phyloP scores from a whole-genome alignment of 2,797 vertebrate species.

The Anas georgica region DNA sequence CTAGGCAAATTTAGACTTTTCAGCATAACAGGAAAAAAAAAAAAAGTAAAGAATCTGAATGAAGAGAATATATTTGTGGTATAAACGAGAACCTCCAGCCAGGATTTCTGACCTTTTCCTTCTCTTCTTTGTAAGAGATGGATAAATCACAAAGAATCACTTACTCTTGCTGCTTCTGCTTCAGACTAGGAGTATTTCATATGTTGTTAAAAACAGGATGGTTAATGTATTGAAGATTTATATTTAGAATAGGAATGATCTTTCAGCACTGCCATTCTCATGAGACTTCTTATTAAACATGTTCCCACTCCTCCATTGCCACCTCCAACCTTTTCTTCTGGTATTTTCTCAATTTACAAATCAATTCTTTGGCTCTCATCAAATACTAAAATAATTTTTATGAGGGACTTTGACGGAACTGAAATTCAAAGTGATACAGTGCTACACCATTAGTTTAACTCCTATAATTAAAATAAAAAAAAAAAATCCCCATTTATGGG shows the following conservation, averaged over 20 bases:
- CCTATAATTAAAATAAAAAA: not conserved
- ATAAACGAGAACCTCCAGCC: not conserved
- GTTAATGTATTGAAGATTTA: conserved; percentile 30
- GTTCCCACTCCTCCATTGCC: conserved; percentile 51
- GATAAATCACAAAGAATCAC: not conserved
- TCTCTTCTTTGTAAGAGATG: not conserved
- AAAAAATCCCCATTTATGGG: not conserved
- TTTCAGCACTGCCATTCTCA: conserved; percentile 35
- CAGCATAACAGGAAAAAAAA: not conserved
- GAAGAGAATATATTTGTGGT: not conserved
- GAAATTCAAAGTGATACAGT: not conserved
- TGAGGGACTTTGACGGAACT: conserved; percentile 1
- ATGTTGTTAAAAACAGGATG: not conserved
- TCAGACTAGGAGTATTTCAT: conserved; percentile 7
- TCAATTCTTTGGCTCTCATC: conserved; percentile 40
- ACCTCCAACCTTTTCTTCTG: conserved; percentile 64
- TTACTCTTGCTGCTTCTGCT: not conserved
- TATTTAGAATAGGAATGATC: conserved; percentile 53
- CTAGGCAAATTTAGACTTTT: not conserved
- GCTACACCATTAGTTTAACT: not conserved
- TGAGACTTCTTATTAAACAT: conserved; percentile 42
- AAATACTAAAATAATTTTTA: conserved; percentile 18
- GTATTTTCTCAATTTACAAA: conserved; percentile 46
- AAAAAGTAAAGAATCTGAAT: not conserved
- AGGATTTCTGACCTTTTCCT: not conserved